These are phyloP conservation scores for Aphelocoma californica DNA, from an alignment of 2,797 vertebrate genomes.

Conservation along the genomic window DNA sequence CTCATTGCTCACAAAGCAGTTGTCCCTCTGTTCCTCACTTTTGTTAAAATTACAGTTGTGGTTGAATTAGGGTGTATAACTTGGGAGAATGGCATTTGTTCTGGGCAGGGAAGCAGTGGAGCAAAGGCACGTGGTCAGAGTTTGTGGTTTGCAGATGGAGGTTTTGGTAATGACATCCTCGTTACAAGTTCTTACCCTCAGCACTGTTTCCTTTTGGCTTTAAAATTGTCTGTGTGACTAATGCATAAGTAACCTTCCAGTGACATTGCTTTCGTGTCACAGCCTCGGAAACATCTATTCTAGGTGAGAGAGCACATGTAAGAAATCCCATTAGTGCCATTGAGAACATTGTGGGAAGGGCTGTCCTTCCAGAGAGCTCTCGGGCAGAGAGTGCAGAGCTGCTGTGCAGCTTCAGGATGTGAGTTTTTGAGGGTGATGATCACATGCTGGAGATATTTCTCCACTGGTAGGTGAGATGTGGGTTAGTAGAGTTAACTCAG, in stretches of 20 bases:
- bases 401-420: neutral
- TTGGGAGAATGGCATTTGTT: neutral
- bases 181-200: neutral
- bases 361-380: neutral
- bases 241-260: neutral
- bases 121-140: neutral
- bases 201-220: neutral
- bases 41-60: neutral
- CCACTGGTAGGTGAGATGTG: neutral
- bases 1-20: accelerated
- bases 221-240: neutral
- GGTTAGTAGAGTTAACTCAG: neutral
- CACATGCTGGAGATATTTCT: neutral
- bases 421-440: neutral
- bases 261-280: neutral
- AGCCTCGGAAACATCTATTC: neutral
- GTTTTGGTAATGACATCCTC: neutral
- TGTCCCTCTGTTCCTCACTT: neutral
- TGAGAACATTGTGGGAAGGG: neutral
- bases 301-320: neutral
- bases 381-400: neutral
- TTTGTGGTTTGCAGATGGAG: neutral
- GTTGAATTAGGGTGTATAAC: neutral
- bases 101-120: neutral
- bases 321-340: neutral